Evolutionary conservation across 53 echinoderm and acorn worm species (phyloP).

Genomic region (Zoroaster sp.): DNA sequence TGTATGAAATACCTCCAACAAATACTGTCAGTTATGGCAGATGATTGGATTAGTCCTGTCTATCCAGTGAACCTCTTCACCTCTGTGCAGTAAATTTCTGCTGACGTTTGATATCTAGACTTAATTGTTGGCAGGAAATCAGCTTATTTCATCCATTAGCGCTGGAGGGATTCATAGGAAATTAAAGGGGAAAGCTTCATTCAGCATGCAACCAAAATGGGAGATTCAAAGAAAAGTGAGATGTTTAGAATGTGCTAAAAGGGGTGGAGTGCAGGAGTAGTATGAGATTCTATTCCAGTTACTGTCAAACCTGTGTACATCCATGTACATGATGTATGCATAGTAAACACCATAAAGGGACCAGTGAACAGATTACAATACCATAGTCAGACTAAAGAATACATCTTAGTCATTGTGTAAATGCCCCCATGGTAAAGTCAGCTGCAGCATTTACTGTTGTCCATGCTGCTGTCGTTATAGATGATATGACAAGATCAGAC

Average conservation of each 20-base stretch:
- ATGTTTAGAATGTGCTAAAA: neutral
- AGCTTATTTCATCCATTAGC: slow-evolving; percentile 21
- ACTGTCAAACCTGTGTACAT: neutral
- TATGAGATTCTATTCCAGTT: neutral
- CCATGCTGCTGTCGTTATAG: no score
- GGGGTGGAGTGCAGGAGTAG: neutral
- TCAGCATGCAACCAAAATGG: neutral
- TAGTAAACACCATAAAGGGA: no score
- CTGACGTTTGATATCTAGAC: slow-evolving; percentile 45
- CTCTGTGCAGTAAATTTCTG: slow-evolving; percentile 41
- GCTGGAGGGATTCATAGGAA: neutral
- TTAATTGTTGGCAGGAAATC: slow-evolving; percentile 43
- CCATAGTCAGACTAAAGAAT: no score
- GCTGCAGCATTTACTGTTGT: no score
- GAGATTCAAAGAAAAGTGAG: neutral
- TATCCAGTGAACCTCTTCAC: slow-evolving; percentile 26
- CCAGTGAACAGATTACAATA: no score
- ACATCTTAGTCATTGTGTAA: no score
- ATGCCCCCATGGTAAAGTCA: no score
- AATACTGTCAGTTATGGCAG: neutral
- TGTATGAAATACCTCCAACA: neutral
- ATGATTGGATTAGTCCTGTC: slow-evolving; percentile 42
- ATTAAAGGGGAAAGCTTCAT: slow-evolving; percentile 4
- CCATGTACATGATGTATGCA: no score
- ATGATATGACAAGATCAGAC: no score